These are phyloP conservation scores for Oncorhynchus tshawytscha DNA, from an alignment of 2,113 vertebrate species.

Conservation along the genomic window DNA sequence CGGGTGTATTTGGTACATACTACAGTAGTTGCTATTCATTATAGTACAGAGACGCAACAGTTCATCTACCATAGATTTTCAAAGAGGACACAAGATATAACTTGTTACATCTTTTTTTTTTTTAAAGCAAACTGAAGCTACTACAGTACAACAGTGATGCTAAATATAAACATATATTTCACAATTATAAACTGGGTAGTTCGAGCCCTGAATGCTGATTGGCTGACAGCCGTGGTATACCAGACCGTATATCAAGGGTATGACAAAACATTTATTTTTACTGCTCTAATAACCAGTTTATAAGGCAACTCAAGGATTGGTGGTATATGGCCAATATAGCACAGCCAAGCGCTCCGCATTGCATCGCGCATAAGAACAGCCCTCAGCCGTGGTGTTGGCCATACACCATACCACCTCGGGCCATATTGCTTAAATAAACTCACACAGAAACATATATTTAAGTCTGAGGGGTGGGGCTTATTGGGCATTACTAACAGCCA, in stretches of 20 bases:
- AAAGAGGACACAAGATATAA: slow-evolving; percentile 61
- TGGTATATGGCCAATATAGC: no score
- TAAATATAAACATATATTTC: slow-evolving; percentile 52
- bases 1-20: slow-evolving; percentile 57
- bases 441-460: slow-evolving; percentile 67
- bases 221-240: no score
- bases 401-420: no score
- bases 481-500: slow-evolving; percentile 13
- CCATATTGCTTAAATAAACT: slow-evolving; percentile 1
- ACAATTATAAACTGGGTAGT: slow-evolving; percentile 32
- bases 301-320: no score
- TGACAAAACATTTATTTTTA: no score
- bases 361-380: no score
- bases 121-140: slow-evolving; percentile 64
- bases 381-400: no score
- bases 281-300: no score
- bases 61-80: slow-evolving; percentile 1
- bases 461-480: slow-evolving; percentile 48
- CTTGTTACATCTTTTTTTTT: slow-evolving; percentile 58
- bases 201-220: no score
- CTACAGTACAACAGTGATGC: slow-evolving; percentile 69
- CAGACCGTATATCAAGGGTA: no score
- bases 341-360: no score
- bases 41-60: slow-evolving; percentile 72
- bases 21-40: slow-evolving; percentile 48